Percentiles rank a stretch among this genome's conserved stretches.
phyloP scores from a whole-genome alignment of 2,888 invertebrate genomes.

The Pollenia griseotomentosa region DNA sequence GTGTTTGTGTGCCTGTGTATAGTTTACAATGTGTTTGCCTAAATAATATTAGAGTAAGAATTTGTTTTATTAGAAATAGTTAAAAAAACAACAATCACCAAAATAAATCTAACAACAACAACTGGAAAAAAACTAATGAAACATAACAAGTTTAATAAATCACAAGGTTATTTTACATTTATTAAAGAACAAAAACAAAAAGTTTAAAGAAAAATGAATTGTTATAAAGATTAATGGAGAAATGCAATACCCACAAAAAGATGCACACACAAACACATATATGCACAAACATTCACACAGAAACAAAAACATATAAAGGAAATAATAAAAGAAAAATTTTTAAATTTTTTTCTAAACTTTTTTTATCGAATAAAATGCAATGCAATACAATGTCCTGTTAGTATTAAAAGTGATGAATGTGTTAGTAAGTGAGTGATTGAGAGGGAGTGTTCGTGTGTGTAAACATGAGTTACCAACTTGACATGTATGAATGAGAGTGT shows the following conservation, averaged over 20 bases:
- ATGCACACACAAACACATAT: not conserved
- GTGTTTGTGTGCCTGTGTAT: no score
- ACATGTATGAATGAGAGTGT: slow-evolving; percentile 46
- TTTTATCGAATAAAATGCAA: slow-evolving; percentile 39
- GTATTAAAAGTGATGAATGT: slow-evolving; percentile 55
- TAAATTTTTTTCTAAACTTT: slow-evolving; percentile 20
- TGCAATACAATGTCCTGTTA: slow-evolving; percentile 61
- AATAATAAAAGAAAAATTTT: slow-evolving; percentile 23
- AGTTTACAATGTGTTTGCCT: not conserved
- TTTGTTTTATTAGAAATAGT: slow-evolving; percentile 51
- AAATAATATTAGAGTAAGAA: slow-evolving; percentile 37
- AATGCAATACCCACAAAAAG: slow-evolving; percentile 39
- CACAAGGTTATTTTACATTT: slow-evolving; percentile 63
- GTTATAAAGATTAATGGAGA: slow-evolving; percentile 72
- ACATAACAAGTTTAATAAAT: slow-evolving; percentile 66
- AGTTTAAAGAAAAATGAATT: slow-evolving; percentile 69
- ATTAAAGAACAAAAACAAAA: not conserved
- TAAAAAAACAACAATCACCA: slow-evolving; percentile 25
- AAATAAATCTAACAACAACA: slow-evolving; percentile 36
- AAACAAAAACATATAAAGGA: not conserved
- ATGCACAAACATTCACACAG: not conserved
- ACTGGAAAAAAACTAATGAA: slow-evolving; percentile 31
- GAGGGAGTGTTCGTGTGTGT: not conserved
- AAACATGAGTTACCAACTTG: slow-evolving; percentile 5
- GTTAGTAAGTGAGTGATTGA: not conserved